Evolutionary conservation across 2,113 vertebrate genomes (phyloP), one percentile per base, ranked within the genome.

Genomic region (Caranx ignobilis): DNA sequence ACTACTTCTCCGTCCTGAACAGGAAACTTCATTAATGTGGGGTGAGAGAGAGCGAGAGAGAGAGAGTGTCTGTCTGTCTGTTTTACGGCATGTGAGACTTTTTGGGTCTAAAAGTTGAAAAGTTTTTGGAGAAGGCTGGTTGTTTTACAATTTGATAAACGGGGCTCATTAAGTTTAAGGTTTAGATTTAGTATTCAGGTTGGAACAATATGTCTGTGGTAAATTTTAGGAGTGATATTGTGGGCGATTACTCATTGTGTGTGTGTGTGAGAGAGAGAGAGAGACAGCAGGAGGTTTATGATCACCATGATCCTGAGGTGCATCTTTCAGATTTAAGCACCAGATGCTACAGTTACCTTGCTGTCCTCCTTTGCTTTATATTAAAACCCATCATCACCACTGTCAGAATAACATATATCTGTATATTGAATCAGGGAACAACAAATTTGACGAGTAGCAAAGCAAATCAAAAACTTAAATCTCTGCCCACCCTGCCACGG

Each of bases 261-360:
- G 18, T 56, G 41, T 21, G 32, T 48, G 34, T 39, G 56, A 5
- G 54, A 8, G 16, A 2, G n/a, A 37, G 47, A 35, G 16, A 37
- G 60, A 57, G 34, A 61, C 35, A 54, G 59, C 21, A 63, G 59
- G 35, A 45, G 76, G 60, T 82, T 85, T 73, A 81, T 73, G 54
- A 76, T 55, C 26, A 35, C 65, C 26, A 57, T 21, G 48, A 19
- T 41, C 21, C 81, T 71, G 60, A n/a, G 54, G 69, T 69, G 31
- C 64, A 76, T 73, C 71, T 62, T 64, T 52, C 21, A 55, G 34
- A 26, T 31, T 19, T 5, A 54, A 64, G n/a, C 50, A 71, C 68
- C 77, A 77, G 75, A 68, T 79, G 69, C 26, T 35, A 4, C 32
- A 67, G 41, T 71, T 71, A 59, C 61, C 32, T 35, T 2, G 7